Base-by-base conservation (phyloP, 2,888 invertebrate species). In the Druceiella hillmani region DNA sequence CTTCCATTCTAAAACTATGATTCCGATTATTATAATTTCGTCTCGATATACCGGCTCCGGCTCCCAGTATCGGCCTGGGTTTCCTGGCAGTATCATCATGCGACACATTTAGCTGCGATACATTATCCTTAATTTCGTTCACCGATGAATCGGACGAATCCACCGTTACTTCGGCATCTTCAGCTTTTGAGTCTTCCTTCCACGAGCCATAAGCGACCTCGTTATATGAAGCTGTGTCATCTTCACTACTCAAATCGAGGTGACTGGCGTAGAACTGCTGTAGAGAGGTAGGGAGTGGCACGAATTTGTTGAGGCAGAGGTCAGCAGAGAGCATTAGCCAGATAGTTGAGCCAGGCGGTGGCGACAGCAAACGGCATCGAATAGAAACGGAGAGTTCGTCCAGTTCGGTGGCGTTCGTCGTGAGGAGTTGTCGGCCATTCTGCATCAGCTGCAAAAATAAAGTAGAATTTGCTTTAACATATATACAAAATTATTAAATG, bases 251-350 rank as follows among this genome's bases (percentile, higher is more conserved):
- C 0, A 70, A 22, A 29, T 70, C 68, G 1, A 70, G 40, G 20
- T 70, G 67, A 0, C 66, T 57, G 0, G 70, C 70, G 44, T 70
- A 70, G 57, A 70, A 70, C 37, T 68, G 68, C 33, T 70, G 70
- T 1, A 70, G 31, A 0, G 61, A 62, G 50, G 66, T 68, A 0
- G 70, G 70, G 0, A 70, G 50, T 0, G 70, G 70, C 0, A 69
- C 57, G 49, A 69, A 70, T 34, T 69, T 69, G 55, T 70, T 69
- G 1, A 70, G 55, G 22, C 69, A 69, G 4, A 70, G 45, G 25
- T 70, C 70, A 0, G 69, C 61, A 0, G 67, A 65, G 0, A 70
- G 56, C 0, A 70, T 52, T 0, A 70, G 56, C 70, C 70, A 70
- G 32, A 69, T 62, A 24, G 65, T 62, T 49, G 62, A 62, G 33